phyloP scores from a whole-genome alignment of 2,113 vertebrate species.

The Syrmaticus mikado region DNA sequence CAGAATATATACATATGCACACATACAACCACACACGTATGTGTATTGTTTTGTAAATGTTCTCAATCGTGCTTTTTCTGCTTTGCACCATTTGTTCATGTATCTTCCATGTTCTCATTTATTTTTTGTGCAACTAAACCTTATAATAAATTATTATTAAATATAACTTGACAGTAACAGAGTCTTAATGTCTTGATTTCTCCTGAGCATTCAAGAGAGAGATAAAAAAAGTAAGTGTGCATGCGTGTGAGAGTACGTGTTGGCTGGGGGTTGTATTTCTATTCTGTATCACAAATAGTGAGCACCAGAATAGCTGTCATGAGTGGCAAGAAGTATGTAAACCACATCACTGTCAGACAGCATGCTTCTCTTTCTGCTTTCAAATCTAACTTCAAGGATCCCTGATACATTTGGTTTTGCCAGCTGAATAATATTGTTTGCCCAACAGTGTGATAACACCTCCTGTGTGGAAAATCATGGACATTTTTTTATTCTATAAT shows the following conservation, averaged over 20 bases:
- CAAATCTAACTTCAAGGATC: background rate
- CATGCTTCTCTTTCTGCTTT: background rate
- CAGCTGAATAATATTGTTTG: background rate
- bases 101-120: conserved; percentile 51
- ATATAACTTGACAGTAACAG: conserved; percentile 5
- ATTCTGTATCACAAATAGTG: background rate
- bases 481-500: conserved; percentile 1
- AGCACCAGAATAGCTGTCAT: background rate
- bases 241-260: background rate
- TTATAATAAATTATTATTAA: conserved; percentile 72
- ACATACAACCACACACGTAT: conserved; percentile 13
- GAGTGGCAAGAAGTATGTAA: background rate
- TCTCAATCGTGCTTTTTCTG: conserved; percentile 28
- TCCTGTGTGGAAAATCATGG: background rate
- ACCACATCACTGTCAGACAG: background rate
- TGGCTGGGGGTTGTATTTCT: background rate
- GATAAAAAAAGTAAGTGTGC: background rate
- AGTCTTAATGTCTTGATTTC: conserved; percentile 3
- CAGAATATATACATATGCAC: conserved; percentile 25
- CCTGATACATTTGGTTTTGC: conserved; percentile 1
- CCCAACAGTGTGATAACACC: background rate
- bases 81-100: conserved; percentile 43
- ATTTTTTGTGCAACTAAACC: conserved; percentile 50
- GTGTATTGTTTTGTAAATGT: conserved; percentile 50
- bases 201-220: background rate